Evolutionary conservation across 2,888 invertebrate species (phyloP).

Genomic region (Subacronicta megacephala): DNA sequence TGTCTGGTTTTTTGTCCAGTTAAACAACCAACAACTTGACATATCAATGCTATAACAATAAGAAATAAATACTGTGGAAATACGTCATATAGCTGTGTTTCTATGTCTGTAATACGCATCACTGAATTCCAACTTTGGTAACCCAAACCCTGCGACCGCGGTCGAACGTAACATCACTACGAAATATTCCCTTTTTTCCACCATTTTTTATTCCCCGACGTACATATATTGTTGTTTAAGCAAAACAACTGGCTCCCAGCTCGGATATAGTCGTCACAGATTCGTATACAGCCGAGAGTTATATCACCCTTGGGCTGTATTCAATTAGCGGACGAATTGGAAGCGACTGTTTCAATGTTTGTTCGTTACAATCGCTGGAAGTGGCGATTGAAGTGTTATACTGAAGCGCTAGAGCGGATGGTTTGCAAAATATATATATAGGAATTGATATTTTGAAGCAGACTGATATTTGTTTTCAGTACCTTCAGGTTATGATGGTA

Average conservation of each 20-base stretch:
- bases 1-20: neutral
- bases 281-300: constrained; percentile 65
- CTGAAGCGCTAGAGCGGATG: constrained; percentile 36
- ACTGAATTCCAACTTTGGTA: constrained; percentile 25
- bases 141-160: constrained; percentile 18
- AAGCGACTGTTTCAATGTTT: constrained; percentile 48
- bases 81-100: neutral
- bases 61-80: neutral
- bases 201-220: constrained; percentile 59
- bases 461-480: constrained; percentile 11
- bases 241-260: constrained; percentile 72
- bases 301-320: constrained; percentile 69
- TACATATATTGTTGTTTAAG: constrained; percentile 75
- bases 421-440: constrained; percentile 35
- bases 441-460: constrained; percentile 25
- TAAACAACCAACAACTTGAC: neutral
- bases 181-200: constrained; percentile 51
- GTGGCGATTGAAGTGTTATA: constrained; percentile 47
- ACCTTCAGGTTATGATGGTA: no score
- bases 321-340: constrained; percentile 68
- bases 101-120: constrained; percentile 17
- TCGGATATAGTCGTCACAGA: constrained; percentile 64
- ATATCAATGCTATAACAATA: neutral
- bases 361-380: constrained; percentile 54
- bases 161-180: constrained; percentile 28